Evolutionary conservation across 2,888 invertebrate genomes (phyloP).

Genomic region (Hyposoter didymator): DNA sequence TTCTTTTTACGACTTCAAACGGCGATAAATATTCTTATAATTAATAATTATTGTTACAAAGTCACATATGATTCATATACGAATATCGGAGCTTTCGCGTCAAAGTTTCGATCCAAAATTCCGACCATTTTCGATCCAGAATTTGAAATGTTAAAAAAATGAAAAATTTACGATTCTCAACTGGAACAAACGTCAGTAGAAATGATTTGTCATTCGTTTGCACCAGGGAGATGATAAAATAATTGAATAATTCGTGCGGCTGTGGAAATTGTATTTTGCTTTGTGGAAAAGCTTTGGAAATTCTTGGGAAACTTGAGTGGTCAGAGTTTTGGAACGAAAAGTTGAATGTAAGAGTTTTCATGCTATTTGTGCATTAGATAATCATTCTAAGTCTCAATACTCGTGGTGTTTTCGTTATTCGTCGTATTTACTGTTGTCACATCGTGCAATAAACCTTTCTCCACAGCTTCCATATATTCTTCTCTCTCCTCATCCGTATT

Average conservation of each 20-base stretch:
- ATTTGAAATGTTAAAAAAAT: not conserved
- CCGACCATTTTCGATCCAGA: not conserved
- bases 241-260: not conserved
- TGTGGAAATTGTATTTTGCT: not conserved
- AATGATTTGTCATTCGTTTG: not conserved
- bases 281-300: not conserved
- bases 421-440: slow-evolving; percentile 36
- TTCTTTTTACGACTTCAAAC: not conserved
- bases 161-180: not conserved
- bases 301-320: not conserved
- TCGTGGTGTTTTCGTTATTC: slow-evolving; percentile 32
- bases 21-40: slow-evolving; percentile 10
- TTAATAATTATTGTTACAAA: slow-evolving; percentile 9
- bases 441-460: slow-evolving; percentile 77
- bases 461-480: slow-evolving; percentile 80
- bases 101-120: not conserved
- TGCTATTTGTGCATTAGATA: not conserved
- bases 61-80: slow-evolving; percentile 3
- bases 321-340: not conserved
- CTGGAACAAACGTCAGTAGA: not conserved
- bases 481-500: slow-evolving; percentile 80
- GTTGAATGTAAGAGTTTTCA: not conserved
- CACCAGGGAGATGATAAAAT: not conserved
- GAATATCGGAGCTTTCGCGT: not conserved
- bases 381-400: slow-evolving; percentile 35